Percentiles rank a stretch among this genome's conserved stretches.
These are phyloP conservation scores for Platyrinchus mystaceus DNA, from an alignment of 2,797 vertebrate genomes.

Conservation along the genomic window DNA sequence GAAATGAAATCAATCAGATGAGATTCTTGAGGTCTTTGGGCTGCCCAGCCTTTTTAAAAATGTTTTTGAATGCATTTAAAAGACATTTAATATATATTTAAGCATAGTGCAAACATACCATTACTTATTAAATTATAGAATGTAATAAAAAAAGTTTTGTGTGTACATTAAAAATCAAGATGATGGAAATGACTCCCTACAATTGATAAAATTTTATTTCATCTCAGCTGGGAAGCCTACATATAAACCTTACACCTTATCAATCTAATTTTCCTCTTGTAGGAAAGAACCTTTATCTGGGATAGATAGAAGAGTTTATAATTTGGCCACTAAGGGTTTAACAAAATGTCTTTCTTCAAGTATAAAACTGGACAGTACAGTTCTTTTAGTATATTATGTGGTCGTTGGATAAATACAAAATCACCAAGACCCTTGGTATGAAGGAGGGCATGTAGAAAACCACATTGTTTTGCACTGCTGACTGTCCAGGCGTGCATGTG, in stretches of 20 bases:
- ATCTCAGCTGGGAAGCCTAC: background rate
- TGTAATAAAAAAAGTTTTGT: constrained; percentile 1
- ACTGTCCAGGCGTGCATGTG: background rate
- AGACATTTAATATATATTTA: constrained; percentile 11
- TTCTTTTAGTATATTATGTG: background rate
- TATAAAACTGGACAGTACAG: background rate
- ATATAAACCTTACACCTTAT: background rate
- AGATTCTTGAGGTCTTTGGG: constrained; percentile 34
- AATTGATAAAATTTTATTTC: constrained; percentile 26
- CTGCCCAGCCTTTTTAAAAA: constrained; percentile 12
- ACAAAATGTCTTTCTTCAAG: background rate
- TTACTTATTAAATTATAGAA: constrained; percentile 20
- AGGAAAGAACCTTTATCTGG: background rate
- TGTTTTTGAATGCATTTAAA: constrained; percentile 20
- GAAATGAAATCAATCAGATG: constrained; percentile 53
- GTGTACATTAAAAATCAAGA: background rate
- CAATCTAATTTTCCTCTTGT: constrained; percentile 12
- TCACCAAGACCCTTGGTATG: background rate
- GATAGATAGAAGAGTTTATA: background rate
- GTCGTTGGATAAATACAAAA: background rate
- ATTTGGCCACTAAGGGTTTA: background rate
- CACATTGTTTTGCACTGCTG: background rate
- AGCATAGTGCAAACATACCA: background rate
- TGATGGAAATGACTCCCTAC: constrained; percentile 9
- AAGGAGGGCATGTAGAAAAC: background rate